phyloP scores from a whole-genome alignment of 2,113 vertebrate genomes.

The Syrrhaptes paradoxus region DNA sequence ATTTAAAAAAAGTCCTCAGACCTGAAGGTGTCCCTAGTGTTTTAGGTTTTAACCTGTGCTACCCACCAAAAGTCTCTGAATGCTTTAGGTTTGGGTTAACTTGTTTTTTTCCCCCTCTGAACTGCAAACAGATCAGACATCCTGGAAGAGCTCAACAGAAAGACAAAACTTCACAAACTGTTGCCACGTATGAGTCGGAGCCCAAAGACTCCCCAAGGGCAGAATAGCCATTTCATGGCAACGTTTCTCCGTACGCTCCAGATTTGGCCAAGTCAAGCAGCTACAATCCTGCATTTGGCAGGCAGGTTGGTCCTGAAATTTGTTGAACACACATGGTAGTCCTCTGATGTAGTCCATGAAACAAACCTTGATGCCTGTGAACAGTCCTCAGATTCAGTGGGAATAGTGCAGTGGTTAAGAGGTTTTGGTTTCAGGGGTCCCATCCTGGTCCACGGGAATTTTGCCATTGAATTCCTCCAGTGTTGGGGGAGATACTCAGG shows the following conservation, averaged over 20 bases:
- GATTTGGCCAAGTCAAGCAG: not conserved
- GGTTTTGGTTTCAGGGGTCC: not conserved
- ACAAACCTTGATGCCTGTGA: not conserved
- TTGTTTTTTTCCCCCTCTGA: not conserved
- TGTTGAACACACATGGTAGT: not conserved
- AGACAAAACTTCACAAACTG: not conserved
- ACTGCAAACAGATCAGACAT: not conserved
- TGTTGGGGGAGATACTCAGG: accelerated
- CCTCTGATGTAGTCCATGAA: not conserved
- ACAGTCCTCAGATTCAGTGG: not conserved
- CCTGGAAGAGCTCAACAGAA: not conserved
- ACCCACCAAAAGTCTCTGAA: not conserved
- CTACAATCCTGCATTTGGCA: not conserved
- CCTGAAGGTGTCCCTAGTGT: not conserved
- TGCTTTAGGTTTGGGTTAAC: not conserved
- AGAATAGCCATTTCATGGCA: not conserved
- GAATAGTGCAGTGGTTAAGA: not conserved
- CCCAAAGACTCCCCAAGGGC: not conserved
- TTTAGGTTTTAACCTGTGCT: not conserved
- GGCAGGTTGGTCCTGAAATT: not conserved
- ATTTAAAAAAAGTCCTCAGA: not conserved
- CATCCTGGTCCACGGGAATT: not conserved
- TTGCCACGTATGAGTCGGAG: not conserved
- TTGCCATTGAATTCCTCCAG: not conserved
- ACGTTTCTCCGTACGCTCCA: not conserved